Base-by-base conservation (phyloP, 2,797 vertebrate genomes). In the Tokudaia tokunoshimensis region DNA sequence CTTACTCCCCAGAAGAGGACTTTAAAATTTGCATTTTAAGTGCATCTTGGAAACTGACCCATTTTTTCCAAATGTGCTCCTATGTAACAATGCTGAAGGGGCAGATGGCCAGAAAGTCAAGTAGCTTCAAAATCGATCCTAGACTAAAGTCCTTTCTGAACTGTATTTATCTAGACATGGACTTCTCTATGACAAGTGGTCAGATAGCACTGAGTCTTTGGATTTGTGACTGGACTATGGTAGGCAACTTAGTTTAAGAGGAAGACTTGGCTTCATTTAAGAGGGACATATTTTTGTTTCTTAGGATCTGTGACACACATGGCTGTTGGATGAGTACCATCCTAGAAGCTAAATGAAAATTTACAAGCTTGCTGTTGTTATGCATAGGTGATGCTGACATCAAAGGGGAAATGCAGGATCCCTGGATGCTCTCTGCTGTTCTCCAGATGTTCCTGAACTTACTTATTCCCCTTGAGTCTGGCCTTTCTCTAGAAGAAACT, bases 381-480 rank as follows among this genome's bases (percentile, higher is more conserved):
- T 78, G 70, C 26, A 20, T 92, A 95, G 94, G 89, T 92, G 89
- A 65, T 81, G 19, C 86, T 17, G 75, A 78, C 91, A 86, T 94
- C 92, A 97, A 92, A 96, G 89, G 88, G 86, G 86, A 95, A 95
- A 78, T n/a, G 41, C 31, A 67, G 84, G 80, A 89, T 65, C 50
- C 76, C 52, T n/a, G 0, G 55, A 24, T 93, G 70, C 76, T 94
- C 75, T 95, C 97, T 95, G 95, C 96, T 97, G 92, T 17, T 94
- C 70, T 94, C 96, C 96, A 96, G 94, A 96, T 96, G 97, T 92
- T 80, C n/a, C 82, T 75, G n/a, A 81, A 94, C 70, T 87, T 76
- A 80, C 57, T 87, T 57, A 63, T 67, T 89, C 47, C 14, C 70
- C 88, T 91, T 91, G 75, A 57, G 63, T 80, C 75, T 91, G 67